Evolutionary conservation across 2,113 vertebrate genomes (phyloP).

Genomic region (Cinclus mexicanus): DNA sequence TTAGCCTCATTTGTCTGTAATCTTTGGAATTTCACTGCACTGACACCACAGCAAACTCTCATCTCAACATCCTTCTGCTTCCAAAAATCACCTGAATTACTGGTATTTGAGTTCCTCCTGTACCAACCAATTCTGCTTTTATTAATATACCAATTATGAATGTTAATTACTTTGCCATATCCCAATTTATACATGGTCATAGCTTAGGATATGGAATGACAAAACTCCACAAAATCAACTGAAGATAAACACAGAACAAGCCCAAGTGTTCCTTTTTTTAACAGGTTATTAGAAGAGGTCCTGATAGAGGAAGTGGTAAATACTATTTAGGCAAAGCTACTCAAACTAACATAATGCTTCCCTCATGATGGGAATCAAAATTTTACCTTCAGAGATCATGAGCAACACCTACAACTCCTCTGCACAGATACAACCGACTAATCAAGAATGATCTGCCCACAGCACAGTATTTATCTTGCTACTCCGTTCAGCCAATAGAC

Average conservation of each 20-base stretch:
- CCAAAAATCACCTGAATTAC: neutral
- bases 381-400: neutral
- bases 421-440: neutral
- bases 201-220: neutral
- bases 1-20: neutral
- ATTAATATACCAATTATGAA: neutral
- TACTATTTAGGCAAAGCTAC: neutral
- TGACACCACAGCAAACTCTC: neutral
- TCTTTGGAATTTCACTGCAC: neutral
- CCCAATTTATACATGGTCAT: neutral
- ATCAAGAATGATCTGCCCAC: accelerated
- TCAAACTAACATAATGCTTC: neutral
- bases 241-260: neutral
- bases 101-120: accelerated
- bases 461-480: neutral
- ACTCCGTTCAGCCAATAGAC: neutral
- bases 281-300: neutral
- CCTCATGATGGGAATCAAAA: neutral
- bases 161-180: neutral
- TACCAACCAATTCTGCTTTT: neutral
- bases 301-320: neutral
- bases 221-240: neutral
- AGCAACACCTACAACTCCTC: neutral
- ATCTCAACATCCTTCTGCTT: neutral
- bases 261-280: neutral